Base-by-base conservation (phyloP, 1,140 invertebrate species). In the Bombus affinis region DNA sequence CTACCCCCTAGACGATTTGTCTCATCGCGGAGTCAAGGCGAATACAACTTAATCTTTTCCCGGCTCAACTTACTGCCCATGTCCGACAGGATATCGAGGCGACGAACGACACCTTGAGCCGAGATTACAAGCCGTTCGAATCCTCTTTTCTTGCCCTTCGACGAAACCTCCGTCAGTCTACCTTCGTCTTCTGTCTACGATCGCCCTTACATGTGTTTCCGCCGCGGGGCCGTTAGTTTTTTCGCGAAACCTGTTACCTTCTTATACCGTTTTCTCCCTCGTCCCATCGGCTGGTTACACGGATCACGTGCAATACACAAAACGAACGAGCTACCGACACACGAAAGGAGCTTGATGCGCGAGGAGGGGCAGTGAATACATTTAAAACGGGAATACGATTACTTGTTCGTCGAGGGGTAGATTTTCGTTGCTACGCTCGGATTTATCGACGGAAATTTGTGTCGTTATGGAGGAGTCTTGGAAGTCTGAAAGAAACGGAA, bases 401-500 rank as follows among this genome's bases (percentile, higher is more conserved):
- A 94, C 90, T 72, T 65, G 15, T 62, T 37, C 53, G 47, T 83
- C 82, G 76, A 88, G 91, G 84, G 86, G 80, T 86, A 87, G 89
- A 94, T 93, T 92, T 92, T 92, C 91, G 89, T 92, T 92, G 91
- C 90, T 81, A 62, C 66, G 59, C 35, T n/a, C 81, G 93, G 92
- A 94, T 94, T 94, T 94, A 94, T 94, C 92, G 93, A 91, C 93
- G 93, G 92, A 94, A 94, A 94, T 94, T 93, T 90, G 88, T 91
- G 82, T 88, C 93, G 87, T 91, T 91, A 89, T 85, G 74, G 75
- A 80, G 88, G 35, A 86, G 76, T 89, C 84, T 88, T 88, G 65
- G 74, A 44, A 85, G 68, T 73, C 83, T 88, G 72, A 83, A 79
- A 90, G 86, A 90, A 91, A 82, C 86, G 89, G 86, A 88, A 82